These are phyloP conservation scores for Saccostrea cuccullata DNA, from an alignment of 1,140 invertebrate genomes.

Conservation along the genomic window DNA sequence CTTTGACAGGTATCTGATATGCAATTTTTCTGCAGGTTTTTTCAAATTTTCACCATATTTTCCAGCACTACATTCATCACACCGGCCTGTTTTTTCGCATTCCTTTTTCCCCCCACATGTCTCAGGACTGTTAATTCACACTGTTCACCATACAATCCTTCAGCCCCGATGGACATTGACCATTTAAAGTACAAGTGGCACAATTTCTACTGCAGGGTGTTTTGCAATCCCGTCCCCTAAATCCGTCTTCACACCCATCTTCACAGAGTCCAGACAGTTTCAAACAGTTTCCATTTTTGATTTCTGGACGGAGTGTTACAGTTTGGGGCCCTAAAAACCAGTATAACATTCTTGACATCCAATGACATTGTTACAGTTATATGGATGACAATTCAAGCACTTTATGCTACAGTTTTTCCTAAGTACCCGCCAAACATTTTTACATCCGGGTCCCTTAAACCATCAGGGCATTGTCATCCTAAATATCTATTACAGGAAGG, in stretches of 20 bases:
- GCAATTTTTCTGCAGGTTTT: not conserved
- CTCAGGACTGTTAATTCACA: not conserved
- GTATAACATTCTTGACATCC: too few relatives aligned
- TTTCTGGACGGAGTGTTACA: too few relatives aligned
- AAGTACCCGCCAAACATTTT: not conserved
- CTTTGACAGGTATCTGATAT: not conserved
- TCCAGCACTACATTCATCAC: not conserved
- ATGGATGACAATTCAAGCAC: not conserved
- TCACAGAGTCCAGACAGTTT: too few relatives aligned
- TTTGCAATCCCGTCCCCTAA: too few relatives aligned
- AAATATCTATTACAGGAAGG: not conserved
- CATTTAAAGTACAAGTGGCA: too few relatives aligned
- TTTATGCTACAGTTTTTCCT: not conserved
- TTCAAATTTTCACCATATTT: not conserved
- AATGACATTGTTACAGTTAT: not conserved
- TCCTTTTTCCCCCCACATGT: not conserved
- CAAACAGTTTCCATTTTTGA: too few relatives aligned
- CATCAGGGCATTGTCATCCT: not conserved
- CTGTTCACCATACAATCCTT: not conserved
- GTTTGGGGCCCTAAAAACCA: too few relatives aligned
- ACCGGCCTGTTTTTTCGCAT: not conserved
- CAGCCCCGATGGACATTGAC: not conserved
- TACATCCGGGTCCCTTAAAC: not conserved
- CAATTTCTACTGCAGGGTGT: too few relatives aligned
- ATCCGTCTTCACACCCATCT: too few relatives aligned